Evolutionary conservation across 2,797 vertebrate species (phyloP), one percentile per base, ranked within the genome.

Genomic region (Siniperca undulata): DNA sequence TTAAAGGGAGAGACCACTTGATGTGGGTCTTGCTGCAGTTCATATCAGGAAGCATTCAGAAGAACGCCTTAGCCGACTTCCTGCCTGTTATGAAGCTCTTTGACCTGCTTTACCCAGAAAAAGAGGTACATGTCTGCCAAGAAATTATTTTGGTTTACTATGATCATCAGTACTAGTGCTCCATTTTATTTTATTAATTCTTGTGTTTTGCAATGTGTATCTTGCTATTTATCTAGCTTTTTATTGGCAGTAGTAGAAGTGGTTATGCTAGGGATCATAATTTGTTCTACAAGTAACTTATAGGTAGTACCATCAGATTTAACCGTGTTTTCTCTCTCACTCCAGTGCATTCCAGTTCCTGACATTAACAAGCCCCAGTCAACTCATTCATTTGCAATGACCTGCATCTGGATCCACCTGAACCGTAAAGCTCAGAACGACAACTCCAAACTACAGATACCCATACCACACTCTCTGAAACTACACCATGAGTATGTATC

Each of bases 31-130:
- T 99, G 46, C 96, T 99, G 36, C 99, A 99, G 87, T 99, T 99
- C 86, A 99, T 99, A 90, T 99, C 99, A 4, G 99, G 99, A 82
- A 99, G 99, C 93, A 99, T 99, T 91, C 98, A 99, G 96, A 99
- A 99, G 94, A 99, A 99, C 34, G 97, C 97, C 1, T 88, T 99
- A 27, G 99, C 97, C 10, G 99, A 99, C 90, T 99, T 99, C 92
- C 97, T 99, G 38, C 99, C 99, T 0, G 99, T 99, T 84, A 99
- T 99, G 98, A 99, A 99, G 94, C 97, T 99, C n/a, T 99, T 99
- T 83, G 99, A 99, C 88, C 97, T 99, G 74, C 96, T 99, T 3
- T 99, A 99, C 80, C 98, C 98, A 44, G 98, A 99, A 91, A 99
- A 99, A 92, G 98, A 99, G 95, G 99, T 98, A 92, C 19, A 38